These are phyloP conservation scores for Papilio gigon DNA, from an alignment of 2,888 invertebrate species.

Conservation along the genomic window DNA sequence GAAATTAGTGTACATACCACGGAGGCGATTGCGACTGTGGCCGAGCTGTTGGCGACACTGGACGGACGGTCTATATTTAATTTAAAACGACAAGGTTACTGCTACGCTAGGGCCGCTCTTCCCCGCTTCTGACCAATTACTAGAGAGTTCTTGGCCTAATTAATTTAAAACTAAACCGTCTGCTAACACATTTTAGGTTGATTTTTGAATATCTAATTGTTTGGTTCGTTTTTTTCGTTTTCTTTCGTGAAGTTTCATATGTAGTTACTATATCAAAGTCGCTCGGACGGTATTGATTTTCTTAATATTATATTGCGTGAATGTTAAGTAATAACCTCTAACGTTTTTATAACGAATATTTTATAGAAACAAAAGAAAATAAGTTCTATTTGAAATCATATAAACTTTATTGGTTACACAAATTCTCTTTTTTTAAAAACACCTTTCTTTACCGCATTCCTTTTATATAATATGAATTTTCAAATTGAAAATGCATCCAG, in stretches of 20 bases:
- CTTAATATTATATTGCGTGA: not conserved
- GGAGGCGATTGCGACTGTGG: slow-evolving; percentile 50
- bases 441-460: too few relatives aligned
- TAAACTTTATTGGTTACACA: too few relatives aligned
- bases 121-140: slow-evolving; percentile 59
- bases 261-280: slow-evolving; percentile 14
- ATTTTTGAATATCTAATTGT: slow-evolving; percentile 16
- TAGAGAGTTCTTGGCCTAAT: slow-evolving; percentile 51
- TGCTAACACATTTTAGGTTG: slow-evolving; percentile 17
- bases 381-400: too few relatives aligned
- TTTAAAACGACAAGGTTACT: slow-evolving; percentile 72
- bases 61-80: slow-evolving; percentile 69
- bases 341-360: not conserved
- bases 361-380: not conserved
- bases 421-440: too few relatives aligned
- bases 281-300: slow-evolving; percentile 4
- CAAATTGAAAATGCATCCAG: not conserved
- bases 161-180: slow-evolving; percentile 37
- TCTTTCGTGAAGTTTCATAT: slow-evolving; percentile 27
- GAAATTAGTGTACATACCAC: slow-evolving; percentile 58
- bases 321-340: not conserved
- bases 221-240: not conserved
- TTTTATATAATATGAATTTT: not conserved
- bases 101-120: slow-evolving; percentile 60
- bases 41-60: slow-evolving; percentile 70